phyloP scores from a whole-genome alignment of 2,113 vertebrate species.

The Ivindomyrus marchei region DNA sequence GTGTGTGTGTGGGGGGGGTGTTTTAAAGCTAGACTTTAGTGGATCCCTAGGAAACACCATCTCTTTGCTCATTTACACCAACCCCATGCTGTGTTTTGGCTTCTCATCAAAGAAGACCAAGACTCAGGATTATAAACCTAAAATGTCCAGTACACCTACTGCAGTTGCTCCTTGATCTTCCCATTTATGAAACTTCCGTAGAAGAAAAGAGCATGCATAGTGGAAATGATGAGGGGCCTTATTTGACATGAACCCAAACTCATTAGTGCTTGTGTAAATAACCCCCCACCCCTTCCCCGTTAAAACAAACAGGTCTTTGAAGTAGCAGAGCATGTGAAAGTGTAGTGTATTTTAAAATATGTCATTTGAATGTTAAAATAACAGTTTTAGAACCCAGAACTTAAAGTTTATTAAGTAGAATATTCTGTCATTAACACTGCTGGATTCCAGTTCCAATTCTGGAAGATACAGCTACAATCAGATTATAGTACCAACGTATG shows the following conservation, averaged over 20 bases:
- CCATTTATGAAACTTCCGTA: constrained; percentile 26
- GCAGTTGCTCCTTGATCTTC: constrained; percentile 39
- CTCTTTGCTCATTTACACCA: constrained; percentile 21
- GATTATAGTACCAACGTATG: background rate
- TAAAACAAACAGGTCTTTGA: background rate
- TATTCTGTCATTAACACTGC: constrained; percentile 16
- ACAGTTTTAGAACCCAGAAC: background rate
- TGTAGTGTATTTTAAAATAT: background rate
- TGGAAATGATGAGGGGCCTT: constrained; percentile 6
- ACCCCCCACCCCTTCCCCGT: background rate
- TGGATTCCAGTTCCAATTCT: background rate
- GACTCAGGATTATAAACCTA: constrained; percentile 35
- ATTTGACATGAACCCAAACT: constrained; percentile 11
- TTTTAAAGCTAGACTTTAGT: constrained; percentile 18
- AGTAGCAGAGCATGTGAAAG: background rate
- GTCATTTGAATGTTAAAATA: background rate
- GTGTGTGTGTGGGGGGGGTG: constrained; percentile 1
- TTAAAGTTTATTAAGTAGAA: constrained; percentile 4
- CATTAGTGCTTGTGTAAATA: constrained; percentile 10
- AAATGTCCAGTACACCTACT: constrained; percentile 24
- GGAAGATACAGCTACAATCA: background rate
- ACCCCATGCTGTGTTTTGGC: constrained; percentile 37
- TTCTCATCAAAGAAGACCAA: constrained; percentile 32
- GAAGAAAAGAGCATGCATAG: constrained; percentile 30
- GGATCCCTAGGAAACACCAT: constrained; percentile 7